These are phyloP conservation scores for Xiphophorus hellerii DNA, from an alignment of 2,113 vertebrate species.

Conservation along the genomic window DNA sequence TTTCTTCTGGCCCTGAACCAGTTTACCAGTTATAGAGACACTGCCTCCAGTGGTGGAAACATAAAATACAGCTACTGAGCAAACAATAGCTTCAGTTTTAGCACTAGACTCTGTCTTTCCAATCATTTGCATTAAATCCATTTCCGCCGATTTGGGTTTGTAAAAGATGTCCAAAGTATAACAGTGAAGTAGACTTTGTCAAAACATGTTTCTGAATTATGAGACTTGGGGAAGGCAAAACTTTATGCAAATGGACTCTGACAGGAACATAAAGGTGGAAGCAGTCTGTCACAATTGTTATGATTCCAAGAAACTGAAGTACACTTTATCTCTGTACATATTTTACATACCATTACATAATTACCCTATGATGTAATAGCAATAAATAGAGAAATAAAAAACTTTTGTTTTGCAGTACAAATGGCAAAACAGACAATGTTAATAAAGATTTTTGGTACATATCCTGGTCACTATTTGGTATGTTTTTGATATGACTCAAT, in stretches of 20 bases:
- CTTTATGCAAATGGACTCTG: background rate
- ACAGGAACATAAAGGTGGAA: background rate
- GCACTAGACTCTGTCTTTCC: background rate
- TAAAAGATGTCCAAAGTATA: background rate
- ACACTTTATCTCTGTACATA: background rate
- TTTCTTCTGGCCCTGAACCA: background rate
- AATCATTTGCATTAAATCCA: background rate
- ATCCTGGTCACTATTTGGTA: no score
- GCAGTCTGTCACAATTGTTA: background rate
- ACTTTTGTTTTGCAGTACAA: no score
- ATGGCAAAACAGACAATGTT: no score
- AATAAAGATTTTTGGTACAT: no score
- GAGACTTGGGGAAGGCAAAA: background rate
- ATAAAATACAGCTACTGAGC: background rate
- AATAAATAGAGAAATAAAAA: no score
- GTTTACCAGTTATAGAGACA: background rate
- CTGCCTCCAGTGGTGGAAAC: background rate
- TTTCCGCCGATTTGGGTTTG: background rate
- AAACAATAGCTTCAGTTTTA: background rate
- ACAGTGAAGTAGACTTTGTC: no score
- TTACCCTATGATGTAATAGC: no score
- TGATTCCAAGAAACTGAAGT: background rate
- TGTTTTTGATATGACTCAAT: no score
- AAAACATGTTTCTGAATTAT: background rate
- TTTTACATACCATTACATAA: no score